Evolutionary conservation across 2,797 vertebrate genomes (phyloP), one percentile per base, ranked within the genome.

Genomic region (Chrysocyon brachyurus): DNA sequence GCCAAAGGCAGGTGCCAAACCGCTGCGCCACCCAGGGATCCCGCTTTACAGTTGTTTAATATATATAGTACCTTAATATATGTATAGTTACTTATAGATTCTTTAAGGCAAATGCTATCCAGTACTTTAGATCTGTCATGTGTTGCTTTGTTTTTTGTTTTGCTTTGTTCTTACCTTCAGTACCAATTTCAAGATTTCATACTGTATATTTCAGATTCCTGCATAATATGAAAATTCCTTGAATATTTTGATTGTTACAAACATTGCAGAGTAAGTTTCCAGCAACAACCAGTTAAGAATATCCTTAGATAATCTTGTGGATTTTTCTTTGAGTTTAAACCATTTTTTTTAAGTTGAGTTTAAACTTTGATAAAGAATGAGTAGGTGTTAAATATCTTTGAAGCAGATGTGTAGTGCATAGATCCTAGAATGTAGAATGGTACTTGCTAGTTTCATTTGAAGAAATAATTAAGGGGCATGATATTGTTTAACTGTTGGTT

Each of bases 401-500:
- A 98, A 96, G 96, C 94, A 96, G 97, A 90, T 97, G 94, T 95
- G 54, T 93, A 95, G 97, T 93, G 61, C 85, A 66, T 87, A 97
- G 91, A 95, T 94, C 83, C 95, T 97, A 89, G n/a, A 88, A 86
- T 70, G 4, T 78, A 46, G 98, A 98, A 98, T 97, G 87, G 90
- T 97, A 98, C 79, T 97, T 97, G 83, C 79, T 98, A 40, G 77
- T 98, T 98, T 98, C 91, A 98, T 98, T 98, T 98, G 98, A 96
- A 98, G 97, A 97, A 97, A 98, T 98, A 98, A 99, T 98, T 98
- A 98, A 98, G 96, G 98, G 97, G 86, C 96, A 97, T 98, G 97
- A 98, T 98, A 97, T 96, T 97, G 97, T 99, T 98, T 98, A 98
- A 98, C 98, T 98, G 97, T 98, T 99, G 99, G 98, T 98, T 98